These are phyloP conservation scores for Pangasianodon gigas DNA, from an alignment of 2,113 vertebrate species.

Conservation along the genomic window DNA sequence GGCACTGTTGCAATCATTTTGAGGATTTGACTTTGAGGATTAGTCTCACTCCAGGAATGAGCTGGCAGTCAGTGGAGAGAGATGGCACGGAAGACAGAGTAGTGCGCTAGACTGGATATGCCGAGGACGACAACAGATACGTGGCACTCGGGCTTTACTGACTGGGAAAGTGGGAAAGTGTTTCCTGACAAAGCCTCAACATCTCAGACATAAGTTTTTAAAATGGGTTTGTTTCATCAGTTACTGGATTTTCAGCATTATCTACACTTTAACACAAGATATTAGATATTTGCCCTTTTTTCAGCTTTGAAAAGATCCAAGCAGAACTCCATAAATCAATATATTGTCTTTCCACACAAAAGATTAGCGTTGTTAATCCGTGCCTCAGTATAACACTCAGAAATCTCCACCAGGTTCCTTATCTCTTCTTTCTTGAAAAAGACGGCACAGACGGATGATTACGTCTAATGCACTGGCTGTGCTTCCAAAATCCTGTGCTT, in stretches of 20 bases:
- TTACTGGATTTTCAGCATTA: neutral
- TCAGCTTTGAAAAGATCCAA: too few species aligned
- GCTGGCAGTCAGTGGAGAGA: neutral
- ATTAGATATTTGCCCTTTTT: neutral
- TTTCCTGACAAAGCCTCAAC: neutral
- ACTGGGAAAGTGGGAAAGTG: neutral
- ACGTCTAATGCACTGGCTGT: too few species aligned
- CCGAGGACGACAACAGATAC: neutral
- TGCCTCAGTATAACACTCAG: neutral
- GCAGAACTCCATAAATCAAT: neutral
- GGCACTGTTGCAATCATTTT: neutral
- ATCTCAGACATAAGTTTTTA: neutral
- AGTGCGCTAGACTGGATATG: neutral
- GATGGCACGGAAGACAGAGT: neutral
- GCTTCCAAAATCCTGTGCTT: neutral
- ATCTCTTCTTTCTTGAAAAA: neutral
- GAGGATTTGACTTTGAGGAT: conserved; percentile 7
- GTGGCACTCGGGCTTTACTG: neutral
- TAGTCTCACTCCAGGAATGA: neutral
- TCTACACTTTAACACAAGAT: neutral
- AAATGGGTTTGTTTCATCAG: neutral
- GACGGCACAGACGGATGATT: neutral
- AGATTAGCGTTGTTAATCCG: neutral
- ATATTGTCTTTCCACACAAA: neutral
- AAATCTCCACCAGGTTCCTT: neutral